Base-by-base conservation (phyloP, 2,113 vertebrate genomes). In the Lamprotornis superbus region DNA sequence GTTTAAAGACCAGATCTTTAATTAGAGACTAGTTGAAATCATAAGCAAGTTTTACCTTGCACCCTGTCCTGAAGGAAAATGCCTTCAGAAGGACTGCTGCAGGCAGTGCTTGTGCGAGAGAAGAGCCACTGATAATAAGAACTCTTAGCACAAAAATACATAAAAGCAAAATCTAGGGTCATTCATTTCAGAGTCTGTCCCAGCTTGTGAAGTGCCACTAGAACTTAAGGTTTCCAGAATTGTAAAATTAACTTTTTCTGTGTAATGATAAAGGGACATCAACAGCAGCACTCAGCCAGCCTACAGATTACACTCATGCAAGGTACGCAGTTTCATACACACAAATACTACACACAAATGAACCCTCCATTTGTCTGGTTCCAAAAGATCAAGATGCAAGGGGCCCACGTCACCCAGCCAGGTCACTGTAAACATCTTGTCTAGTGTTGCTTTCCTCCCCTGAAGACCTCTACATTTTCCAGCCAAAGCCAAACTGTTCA, bases 11-110 rank as follows among this genome's bases (percentile, higher is more conserved):
- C 28, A 22, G 59, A 89, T 76, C 27, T 92, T 74, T 88, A 68
- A 88, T 67, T 59, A 73, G 68, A 65, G 37, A 79, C 70, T 37
- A 79, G 20, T 64, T 91, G 79, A 70, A 93, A 86, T 39, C 31
- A 82, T 87, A 78, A 84, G 46, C 44, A 82, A 79, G 49, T 91
- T 95, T 91, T 82, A 89, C 89, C 73, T 84, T 76, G 57, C 57
- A 83, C 56, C n/a, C 57, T 82, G 57, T 87, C 69, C 77, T 65
- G 53, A 92, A 90, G 75, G 64, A 63, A 79, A 63, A 42, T 15
- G 56, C 39, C 49, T 79, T 83, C 73, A 90, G 83, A 83, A 73
- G 80, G 76, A 71, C 28, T 44, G 31, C 8, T 91, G 73, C 56
- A 86, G 60, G 68, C 63, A 83, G 30, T 39, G 60, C 50, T 76